A percentile compares a stretch with the other conserved stretches of the same genome.
Evolutionary conservation across 2,888 invertebrate genomes (phyloP).

Genomic region (Neocrepidodera transversa): DNA sequence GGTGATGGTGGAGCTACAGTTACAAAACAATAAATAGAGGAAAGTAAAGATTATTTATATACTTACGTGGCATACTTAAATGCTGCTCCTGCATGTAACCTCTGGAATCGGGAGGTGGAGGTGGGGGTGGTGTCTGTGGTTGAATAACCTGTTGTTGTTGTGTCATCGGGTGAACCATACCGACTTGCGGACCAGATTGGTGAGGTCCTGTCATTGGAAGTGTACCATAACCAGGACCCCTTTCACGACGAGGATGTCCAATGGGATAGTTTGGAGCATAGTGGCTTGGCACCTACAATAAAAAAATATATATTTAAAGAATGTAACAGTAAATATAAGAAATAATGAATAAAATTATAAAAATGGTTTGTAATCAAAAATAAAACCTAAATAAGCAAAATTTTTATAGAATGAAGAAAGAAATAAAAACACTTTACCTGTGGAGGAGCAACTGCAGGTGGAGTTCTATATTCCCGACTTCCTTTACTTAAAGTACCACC

Average conservation of each 20-base stretch:
- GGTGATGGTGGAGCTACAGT: constrained; percentile 83
- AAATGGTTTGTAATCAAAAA: no score
- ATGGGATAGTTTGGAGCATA: constrained; percentile 95
- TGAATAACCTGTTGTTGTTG: constrained; percentile 54
- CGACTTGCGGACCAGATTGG: constrained; percentile 63
- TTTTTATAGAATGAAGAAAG: no score
- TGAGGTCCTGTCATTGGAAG: constrained; percentile 70
- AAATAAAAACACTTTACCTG: constrained; percentile 60
- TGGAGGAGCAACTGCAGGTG: constrained; percentile 96
- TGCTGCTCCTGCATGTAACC: constrained; percentile 63
- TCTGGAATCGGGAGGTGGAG: constrained; percentile 69
- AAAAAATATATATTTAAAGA: no score
- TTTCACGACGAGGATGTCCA: constrained; percentile 73
- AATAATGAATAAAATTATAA: not conserved
- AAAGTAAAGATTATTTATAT: constrained; percentile 11
- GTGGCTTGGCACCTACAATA: constrained; percentile 80
- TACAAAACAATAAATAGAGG: not conserved
- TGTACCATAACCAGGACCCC: constrained; percentile 81
- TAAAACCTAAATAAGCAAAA: no score
- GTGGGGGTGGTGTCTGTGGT: constrained; percentile 68
- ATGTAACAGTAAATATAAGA: no score
- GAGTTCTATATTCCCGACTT: constrained; percentile 86
- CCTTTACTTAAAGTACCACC: constrained; percentile 73
- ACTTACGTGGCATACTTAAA: constrained; percentile 85
- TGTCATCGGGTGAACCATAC: constrained; percentile 85